These are phyloP conservation scores for Noctua janthe DNA, from an alignment of 2,888 invertebrate genomes.

Conservation along the genomic window DNA sequence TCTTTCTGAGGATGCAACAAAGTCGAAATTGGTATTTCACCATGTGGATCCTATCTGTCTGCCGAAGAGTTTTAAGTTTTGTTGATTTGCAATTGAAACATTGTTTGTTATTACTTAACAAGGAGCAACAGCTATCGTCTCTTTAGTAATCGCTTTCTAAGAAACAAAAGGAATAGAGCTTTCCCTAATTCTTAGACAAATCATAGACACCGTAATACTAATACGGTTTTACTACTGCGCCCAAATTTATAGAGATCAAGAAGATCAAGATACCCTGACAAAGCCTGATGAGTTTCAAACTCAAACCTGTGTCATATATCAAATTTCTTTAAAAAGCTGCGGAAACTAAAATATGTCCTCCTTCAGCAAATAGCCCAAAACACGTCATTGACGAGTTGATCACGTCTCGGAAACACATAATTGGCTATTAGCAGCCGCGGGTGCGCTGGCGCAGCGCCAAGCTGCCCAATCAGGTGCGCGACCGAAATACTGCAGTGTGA, in stretches of 20 bases:
- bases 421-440: constrained; percentile 73
- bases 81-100: background rate
- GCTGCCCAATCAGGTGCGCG: constrained; percentile 58
- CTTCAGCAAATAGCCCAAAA: constrained; percentile 12
- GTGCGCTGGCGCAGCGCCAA: constrained; percentile 61
- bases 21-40: constrained; percentile 2
- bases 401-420: constrained; percentile 67
- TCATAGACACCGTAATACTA: background rate
- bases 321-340: background rate
- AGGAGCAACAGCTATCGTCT: background rate
- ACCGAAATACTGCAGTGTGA: constrained; percentile 61
- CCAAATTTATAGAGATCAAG: background rate
- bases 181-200: background rate
- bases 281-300: background rate
- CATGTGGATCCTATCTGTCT: background rate
- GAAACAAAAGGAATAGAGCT: background rate
- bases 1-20: constrained; percentile 6
- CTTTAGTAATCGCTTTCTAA: background rate
- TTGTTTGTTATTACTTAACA: too few species aligned
- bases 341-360: background rate
- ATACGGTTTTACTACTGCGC: background rate
- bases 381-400: constrained; percentile 64
- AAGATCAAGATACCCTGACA: background rate
- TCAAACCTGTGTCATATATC: background rate
- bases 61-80: background rate